A percentile compares a stretch with the other conserved stretches of the same genome.
phyloP scores from a whole-genome alignment of 2,797 vertebrate genomes.

The Anabas testudineus region DNA sequence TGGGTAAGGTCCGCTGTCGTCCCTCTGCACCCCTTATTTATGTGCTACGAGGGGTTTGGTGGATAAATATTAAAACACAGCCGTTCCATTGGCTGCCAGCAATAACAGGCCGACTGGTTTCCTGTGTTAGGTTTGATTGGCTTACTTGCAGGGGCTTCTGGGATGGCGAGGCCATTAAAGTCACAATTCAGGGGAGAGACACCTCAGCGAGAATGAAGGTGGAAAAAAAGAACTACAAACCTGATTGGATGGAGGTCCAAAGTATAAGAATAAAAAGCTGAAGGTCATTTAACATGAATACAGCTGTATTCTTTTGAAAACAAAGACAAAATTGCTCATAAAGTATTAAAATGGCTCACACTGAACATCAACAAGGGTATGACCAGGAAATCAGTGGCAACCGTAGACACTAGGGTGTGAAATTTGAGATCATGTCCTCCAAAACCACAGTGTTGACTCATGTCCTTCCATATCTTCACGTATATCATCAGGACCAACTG shows the following conservation, averaged over 20 bases:
- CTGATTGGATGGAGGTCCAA: not conserved
- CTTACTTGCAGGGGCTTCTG: slow-evolving; percentile 59
- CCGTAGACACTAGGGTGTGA: too few relatives aligned
- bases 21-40: slow-evolving; percentile 74
- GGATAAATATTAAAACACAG: slow-evolving; percentile 82
- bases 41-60: slow-evolving; percentile 72
- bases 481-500: too few relatives aligned
- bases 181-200: slow-evolving; percentile 23
- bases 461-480: too few relatives aligned
- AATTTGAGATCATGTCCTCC: too few relatives aligned
- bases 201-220: slow-evolving; percentile 5
- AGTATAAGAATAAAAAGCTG: slow-evolving; percentile 26
- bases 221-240: not conserved
- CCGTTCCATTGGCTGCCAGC: slow-evolving; percentile 72
- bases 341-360: slow-evolving; percentile 12
- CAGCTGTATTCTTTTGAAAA: slow-evolving; percentile 5
- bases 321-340: slow-evolving; percentile 11
- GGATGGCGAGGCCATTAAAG: slow-evolving; percentile 39
- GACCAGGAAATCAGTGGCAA: slow-evolving; percentile 10
- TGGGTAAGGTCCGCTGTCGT: slow-evolving; percentile 61
- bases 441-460: too few relatives aligned
- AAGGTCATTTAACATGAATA: slow-evolving; percentile 37
- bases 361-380: slow-evolving; percentile 26
- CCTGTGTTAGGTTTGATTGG: slow-evolving; percentile 75
- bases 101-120: slow-evolving; percentile 82